Evolutionary conservation across 37 sponge, comb jelly and placozoan genomes (phyloP), one percentile per base, ranked within the genome.

Genomic region (Beroe ovata): DNA sequence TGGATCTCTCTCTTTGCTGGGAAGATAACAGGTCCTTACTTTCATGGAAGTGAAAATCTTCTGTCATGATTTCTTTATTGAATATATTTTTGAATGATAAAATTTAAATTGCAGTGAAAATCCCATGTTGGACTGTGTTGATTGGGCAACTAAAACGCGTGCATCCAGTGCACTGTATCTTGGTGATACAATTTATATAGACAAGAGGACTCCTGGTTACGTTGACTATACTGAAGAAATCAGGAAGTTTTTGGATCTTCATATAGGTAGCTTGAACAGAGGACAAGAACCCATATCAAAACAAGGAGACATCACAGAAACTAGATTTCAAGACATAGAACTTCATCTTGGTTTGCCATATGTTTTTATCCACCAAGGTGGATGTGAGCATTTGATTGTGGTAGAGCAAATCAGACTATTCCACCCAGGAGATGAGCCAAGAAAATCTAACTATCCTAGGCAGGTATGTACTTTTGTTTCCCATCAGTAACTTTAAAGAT

Each of bases 391-490:
- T 41, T 25, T 77, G 41, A 40, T 77, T 3, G 28, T 77, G 1
- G 28, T 77, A 23, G 84, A 77, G 54, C 84, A 77, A 21, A 23
- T 77, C 47, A 39, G 84, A 77, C 54, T 77, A 8, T 77, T 77
- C 25, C 84, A 77, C 21, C 84, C 84, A 23, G 84, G 84, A 35
- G 84, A 77, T 42, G 84, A 77, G 1, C 84, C 84, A 21, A 22
- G 84, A 14, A 36, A n/a, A 1, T 22, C 38, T 0, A 77, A 77
- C 84, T 77, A 77, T 25, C 84, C 84, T 2, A 30, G 84, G 8
- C 63, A 62, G 63, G 29, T 62, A 6, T 3, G 29, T 23, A n/a
- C n/a, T n/a, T n/a, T n/a, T n/a, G n/a, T n/a, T n/a, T n/a, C n/a
- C n/a, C n/a, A n/a, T n/a, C n/a, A n/a, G n/a, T n/a, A n/a, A n/a